These are phyloP conservation scores for Xiphophorus couchianus DNA, from an alignment of 2,113 vertebrate species.

Conservation along the genomic window DNA sequence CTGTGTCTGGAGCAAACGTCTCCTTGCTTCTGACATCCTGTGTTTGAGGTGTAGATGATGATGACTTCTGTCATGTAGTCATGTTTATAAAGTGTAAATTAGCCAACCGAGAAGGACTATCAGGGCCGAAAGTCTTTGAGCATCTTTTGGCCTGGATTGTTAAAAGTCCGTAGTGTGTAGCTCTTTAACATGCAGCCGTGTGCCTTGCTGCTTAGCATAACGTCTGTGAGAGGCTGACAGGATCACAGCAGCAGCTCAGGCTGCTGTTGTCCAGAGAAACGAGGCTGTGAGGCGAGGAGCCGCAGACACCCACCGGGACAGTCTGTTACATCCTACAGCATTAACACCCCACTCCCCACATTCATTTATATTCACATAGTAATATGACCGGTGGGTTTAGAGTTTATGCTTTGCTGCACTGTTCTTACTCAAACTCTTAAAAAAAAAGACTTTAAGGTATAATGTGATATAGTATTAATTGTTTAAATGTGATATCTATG, in stretches of 20 bases:
- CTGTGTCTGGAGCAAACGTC: not conserved
- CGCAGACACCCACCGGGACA: conserved; percentile 2
- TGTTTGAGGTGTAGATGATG: not conserved
- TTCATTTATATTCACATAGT: not conserved
- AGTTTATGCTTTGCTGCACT: not conserved
- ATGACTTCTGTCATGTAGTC: not conserved
- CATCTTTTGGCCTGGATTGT: conserved; percentile 5
- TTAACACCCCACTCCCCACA: not conserved
- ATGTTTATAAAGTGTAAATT: conserved; percentile 8
- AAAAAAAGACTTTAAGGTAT: not conserved
- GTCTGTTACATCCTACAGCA: conserved; percentile 9
- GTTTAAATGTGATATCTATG: not conserved
- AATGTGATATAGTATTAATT: not conserved
- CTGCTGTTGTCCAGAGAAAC: conserved; percentile 19
- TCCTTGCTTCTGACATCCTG: not conserved
- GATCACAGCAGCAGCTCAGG: conserved; percentile 8
- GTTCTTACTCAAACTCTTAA: conserved; percentile 6
- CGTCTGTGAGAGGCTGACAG: conserved; percentile 29
- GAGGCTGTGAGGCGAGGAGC: not conserved
- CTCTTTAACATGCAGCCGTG: conserved; percentile 31
- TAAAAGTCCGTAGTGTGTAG: conserved; percentile 2
- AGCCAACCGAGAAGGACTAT: conserved; percentile 5
- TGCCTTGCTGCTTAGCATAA: conserved; percentile 49
- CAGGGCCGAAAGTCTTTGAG: conserved; percentile 5
- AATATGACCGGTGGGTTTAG: not conserved